A percentile compares a stretch with the other conserved stretches of the same genome.
phyloP scores from a whole-genome alignment of 2,888 invertebrate species.

The Agriopis leucophaearia region DNA sequence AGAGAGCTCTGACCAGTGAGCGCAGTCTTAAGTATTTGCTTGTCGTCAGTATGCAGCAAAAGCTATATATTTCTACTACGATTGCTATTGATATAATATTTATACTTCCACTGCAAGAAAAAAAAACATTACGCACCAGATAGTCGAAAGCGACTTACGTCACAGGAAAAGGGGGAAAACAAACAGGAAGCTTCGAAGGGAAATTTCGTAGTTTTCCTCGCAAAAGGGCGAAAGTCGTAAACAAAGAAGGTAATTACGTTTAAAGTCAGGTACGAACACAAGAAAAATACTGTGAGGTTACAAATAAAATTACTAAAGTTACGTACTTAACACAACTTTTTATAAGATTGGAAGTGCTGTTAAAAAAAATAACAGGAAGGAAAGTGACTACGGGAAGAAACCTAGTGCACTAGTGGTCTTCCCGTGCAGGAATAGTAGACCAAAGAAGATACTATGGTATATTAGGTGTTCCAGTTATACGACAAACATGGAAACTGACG shows the following conservation, averaged over 20 bases:
- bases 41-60: neutral
- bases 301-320: slow-evolving; percentile 6
- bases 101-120: slow-evolving; percentile 6
- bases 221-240: slow-evolving; percentile 53
- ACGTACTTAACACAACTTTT: neutral
- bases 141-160: slow-evolving; percentile 43
- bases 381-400: no score
- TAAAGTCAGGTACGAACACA: slow-evolving; percentile 51
- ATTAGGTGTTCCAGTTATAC: no score
- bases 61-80: neutral
- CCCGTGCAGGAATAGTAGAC: no score
- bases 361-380: neutral
- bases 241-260: slow-evolving; percentile 59
- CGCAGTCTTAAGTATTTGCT: no score
- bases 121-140: slow-evolving; percentile 30
- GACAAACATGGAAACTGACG: no score
- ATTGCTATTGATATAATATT: slow-evolving; percentile 13
- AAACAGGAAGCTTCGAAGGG: slow-evolving; percentile 48
- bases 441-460: no score
- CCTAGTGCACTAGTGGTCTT: no score
- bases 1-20: no score
- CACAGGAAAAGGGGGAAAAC: slow-evolving; percentile 39
- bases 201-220: slow-evolving; percentile 51
- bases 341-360: neutral
- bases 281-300: slow-evolving; percentile 41